Percentiles rank a stretch among this genome's conserved stretches.
Evolutionary conservation across 2,113 vertebrate genomes (phyloP).

Genomic region (Nesogale talazaci): DNA sequence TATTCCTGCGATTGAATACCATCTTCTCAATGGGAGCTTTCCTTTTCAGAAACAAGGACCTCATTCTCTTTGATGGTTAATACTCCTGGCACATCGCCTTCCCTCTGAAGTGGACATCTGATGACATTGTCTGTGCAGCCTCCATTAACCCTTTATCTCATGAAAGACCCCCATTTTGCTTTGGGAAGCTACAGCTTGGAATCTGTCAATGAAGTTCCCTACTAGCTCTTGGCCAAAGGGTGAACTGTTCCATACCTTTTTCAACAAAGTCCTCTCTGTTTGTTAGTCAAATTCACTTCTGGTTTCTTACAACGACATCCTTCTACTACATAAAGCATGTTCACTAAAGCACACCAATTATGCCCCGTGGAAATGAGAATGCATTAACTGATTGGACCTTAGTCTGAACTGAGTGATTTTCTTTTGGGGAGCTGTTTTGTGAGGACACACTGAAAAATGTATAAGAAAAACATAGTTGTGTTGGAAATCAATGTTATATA

Average conservation of each 20-base stretch:
- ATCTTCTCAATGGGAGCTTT: not conserved
- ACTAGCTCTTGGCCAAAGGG: not conserved
- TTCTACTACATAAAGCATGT: not conserved
- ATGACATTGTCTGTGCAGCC: not conserved
- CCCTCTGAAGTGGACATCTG: not conserved
- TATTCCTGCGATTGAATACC: not conserved
- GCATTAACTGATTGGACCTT: not conserved
- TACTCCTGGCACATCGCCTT: not conserved
- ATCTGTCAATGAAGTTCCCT: not conserved
- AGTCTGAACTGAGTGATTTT: constrained; percentile 20
- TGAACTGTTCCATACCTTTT: not conserved
- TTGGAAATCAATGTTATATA: not conserved
- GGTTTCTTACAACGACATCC: not conserved
- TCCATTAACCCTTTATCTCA: not conserved
- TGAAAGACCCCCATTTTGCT: not conserved
- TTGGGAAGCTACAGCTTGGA: not conserved
- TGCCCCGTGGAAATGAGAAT: not conserved
- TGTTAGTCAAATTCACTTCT: not conserved
- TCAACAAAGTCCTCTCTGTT: not conserved
- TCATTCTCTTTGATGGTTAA: not conserved
- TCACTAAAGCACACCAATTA: constrained; percentile 19
- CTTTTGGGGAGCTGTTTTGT: constrained; percentile 33
- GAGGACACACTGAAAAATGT: not conserved
- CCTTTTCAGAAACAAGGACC: not conserved
- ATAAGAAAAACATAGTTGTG: not conserved